Conservation (phyloP, 2,113 vertebrate genomes). For the Gavialis gangeticus region DNA sequence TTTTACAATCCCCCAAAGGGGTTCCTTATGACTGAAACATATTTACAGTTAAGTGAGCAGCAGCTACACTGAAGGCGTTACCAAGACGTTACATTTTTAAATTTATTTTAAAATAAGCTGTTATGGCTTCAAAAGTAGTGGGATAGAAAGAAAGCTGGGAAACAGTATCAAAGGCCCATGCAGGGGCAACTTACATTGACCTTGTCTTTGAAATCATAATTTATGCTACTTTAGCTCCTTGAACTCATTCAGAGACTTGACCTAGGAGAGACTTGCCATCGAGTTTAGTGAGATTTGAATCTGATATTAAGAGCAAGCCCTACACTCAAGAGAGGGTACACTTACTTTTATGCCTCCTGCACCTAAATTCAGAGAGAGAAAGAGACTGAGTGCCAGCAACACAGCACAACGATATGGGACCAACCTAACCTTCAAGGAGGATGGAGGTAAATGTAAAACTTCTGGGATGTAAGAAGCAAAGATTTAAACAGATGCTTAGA, state of each 20-base stretch:
- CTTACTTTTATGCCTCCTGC: neutral
- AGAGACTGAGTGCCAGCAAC: neutral
- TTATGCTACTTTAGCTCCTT: neutral
- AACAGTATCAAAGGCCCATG: neutral
- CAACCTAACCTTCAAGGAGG: neutral
- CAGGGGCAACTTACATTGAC: no score
- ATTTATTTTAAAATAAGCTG: neutral
- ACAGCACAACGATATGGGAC: neutral
- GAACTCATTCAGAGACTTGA: neutral
- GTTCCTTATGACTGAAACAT: neutral
- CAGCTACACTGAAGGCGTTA: neutral
- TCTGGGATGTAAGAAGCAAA: neutral
- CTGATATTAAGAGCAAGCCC: neutral
- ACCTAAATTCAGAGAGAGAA: neutral
- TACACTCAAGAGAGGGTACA: neutral
- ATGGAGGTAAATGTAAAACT: neutral
- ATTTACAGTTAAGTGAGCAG: neutral
- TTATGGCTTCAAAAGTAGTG: neutral
- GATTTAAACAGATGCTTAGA: neutral
- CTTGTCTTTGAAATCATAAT: neutral
- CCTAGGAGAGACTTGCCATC: rapidly evolving
- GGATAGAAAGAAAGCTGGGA: neutral
- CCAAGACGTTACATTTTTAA: neutral
- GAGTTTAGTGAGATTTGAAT: neutral
- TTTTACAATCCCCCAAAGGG: neutral